Evolutionary conservation across 2,888 invertebrate species (phyloP).

Genomic region (Platycheirus rosarum): DNA sequence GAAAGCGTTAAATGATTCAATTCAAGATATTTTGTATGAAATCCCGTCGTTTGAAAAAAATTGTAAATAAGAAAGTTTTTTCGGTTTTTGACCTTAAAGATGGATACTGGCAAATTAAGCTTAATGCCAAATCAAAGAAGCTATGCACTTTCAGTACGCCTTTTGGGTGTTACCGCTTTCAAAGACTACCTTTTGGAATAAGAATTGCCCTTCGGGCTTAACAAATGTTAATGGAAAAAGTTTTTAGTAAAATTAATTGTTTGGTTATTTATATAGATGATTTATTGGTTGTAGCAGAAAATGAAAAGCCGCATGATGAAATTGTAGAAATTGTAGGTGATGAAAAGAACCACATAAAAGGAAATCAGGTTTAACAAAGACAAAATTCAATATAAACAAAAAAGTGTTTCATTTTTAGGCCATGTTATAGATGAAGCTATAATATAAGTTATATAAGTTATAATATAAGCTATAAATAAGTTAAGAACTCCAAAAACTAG

Average conservation of each 20-base stretch:
- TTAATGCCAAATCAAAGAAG: slow-evolving; percentile 5
- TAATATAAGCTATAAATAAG: too few species aligned
- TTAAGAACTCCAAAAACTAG: too few species aligned
- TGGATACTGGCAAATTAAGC: slow-evolving; percentile 26
- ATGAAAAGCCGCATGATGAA: slow-evolving; percentile 45
- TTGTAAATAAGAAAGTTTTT: not conserved
- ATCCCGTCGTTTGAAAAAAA: not conserved
- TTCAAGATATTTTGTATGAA: slow-evolving; percentile 16
- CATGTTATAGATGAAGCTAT: too few species aligned
- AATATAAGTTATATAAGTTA: too few species aligned
- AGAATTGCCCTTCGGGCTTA: slow-evolving; percentile 38
- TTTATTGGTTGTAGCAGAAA: slow-evolving; percentile 42
- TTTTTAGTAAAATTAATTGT: slow-evolving; percentile 31
- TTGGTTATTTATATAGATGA: slow-evolving; percentile 46
- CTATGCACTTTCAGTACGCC: slow-evolving; percentile 12
- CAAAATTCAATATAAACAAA: slow-evolving; percentile 32
- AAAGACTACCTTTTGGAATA: slow-evolving; percentile 30
- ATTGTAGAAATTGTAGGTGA: slow-evolving; percentile 28
- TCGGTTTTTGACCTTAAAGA: slow-evolving; percentile 3
- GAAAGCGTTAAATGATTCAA: slow-evolving; percentile 5
- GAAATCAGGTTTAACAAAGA: slow-evolving; percentile 13
- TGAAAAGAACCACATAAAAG: not conserved
- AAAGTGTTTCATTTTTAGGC: slow-evolving; percentile 11
- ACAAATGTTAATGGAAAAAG: slow-evolving; percentile 31
- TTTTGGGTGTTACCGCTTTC: slow-evolving; percentile 43